Conservation (phyloP, 1,140 invertebrate species). For the Caenorhabditis elegans region DNA sequence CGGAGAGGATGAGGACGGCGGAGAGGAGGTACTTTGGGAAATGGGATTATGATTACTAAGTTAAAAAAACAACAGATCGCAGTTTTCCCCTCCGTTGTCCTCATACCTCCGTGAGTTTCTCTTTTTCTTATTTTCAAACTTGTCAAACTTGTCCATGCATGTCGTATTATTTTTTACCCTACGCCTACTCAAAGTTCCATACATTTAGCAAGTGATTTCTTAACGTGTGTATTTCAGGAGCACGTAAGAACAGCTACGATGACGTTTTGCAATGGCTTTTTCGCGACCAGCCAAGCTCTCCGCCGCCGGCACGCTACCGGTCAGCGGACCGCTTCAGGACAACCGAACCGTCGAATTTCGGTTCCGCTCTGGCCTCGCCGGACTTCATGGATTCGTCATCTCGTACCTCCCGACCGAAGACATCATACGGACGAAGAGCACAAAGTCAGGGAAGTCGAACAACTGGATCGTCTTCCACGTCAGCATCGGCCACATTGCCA, state of each 20-base stretch:
- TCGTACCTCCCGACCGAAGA: slow-evolving; percentile 18
- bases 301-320: slow-evolving; percentile 38
- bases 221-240: slow-evolving; percentile 54
- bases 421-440: not conserved
- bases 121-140: too few relatives aligned
- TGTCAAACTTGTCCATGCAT: too few relatives aligned
- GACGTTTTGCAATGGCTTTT: slow-evolving; percentile 61
- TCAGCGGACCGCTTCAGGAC: not conserved
- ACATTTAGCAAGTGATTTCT: too few relatives aligned
- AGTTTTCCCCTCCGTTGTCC: slow-evolving; percentile 29
- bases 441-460: slow-evolving; percentile 11
- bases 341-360: not conserved
- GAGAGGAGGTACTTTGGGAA: slow-evolving; percentile 12
- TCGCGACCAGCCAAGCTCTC: slow-evolving; percentile 56
- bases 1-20: not conserved
- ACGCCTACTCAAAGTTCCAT: too few relatives aligned
- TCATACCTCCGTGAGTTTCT: not conserved
- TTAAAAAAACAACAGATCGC: slow-evolving; percentile 2
- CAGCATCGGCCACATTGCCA: not conserved
- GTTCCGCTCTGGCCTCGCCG: slow-evolving; percentile 35
- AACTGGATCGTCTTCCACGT: not conserved
- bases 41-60: slow-evolving; percentile 16
- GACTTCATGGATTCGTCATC: slow-evolving; percentile 16
- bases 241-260: slow-evolving; percentile 56
- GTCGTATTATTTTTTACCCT: too few relatives aligned